phyloP scores from a whole-genome alignment of 2,113 vertebrate genomes.

The Beaufortia kweichowensis region DNA sequence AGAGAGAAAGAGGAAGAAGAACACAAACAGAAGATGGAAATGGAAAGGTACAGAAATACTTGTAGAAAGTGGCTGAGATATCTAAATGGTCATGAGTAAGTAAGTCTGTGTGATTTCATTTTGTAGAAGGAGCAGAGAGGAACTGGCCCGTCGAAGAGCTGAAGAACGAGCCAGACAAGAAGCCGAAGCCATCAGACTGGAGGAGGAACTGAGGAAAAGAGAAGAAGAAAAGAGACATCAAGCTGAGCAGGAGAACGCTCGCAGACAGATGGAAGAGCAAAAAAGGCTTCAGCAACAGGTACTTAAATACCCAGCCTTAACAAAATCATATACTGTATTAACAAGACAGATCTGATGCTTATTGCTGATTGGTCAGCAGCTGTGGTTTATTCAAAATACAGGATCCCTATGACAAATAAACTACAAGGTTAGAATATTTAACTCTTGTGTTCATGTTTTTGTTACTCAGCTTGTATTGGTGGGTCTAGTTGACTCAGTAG shows the following conservation, averaged over 20 bases:
- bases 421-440: no score
- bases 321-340: no score
- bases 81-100: neutral
- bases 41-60: constrained; percentile 76
- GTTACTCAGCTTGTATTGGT: no score
- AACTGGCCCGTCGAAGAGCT: constrained; percentile 77
- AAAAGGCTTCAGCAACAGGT: constrained; percentile 87
- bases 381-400: no score
- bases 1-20: constrained; percentile 86
- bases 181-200: constrained; percentile 75
- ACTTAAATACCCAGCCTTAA: neutral
- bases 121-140: constrained; percentile 80
- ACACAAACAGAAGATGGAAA: constrained; percentile 77
- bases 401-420: no score
- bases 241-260: constrained; percentile 79
- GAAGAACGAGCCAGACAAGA: constrained; percentile 79
- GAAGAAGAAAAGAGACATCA: constrained; percentile 77
- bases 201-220: constrained; percentile 74
- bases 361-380: no score
- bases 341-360: no score
- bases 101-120: neutral
- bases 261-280: constrained; percentile 77
- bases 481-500: no score
- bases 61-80: neutral
- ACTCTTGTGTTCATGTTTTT: no score